Evolutionary conservation across 2,113 vertebrate genomes (phyloP), one percentile per base, ranked within the genome.

Genomic region (western clawed frog (Xenopus tropicalis)): DNA sequence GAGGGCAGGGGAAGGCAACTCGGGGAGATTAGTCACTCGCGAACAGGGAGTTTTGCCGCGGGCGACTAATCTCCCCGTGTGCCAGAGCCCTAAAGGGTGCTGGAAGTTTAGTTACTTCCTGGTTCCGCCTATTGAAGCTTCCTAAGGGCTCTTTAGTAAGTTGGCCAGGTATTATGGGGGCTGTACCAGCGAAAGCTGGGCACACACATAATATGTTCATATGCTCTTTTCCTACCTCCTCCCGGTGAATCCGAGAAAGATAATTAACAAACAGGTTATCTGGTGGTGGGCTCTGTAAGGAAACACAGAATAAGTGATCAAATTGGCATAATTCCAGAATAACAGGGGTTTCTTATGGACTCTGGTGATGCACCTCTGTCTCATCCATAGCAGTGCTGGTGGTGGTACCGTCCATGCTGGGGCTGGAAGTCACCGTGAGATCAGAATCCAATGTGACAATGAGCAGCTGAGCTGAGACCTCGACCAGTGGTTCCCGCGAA

Each of bases 231-330:
- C 84, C 87, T 84, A 98, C 97, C 94, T 99, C 97, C 78, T 99
- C 97, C 46, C 97, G 89, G 77, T 99, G 97, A 85, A 99, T 98
- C 79, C 97, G 92, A 42, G 97, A 99, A 83, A 99, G 85, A 82
- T 99, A 99, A 86, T 99, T 99, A 82, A 98, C 96, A 86, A 99
- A 99, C 44, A 99, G 90, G 82, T 99, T 99, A 80, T 98, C 95
- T 0, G 96, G 97, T 51, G 95, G 94, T 1, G 90, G 84, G 79
- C 91, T 91, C 97, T 99, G 84, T 1, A 0, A 72, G 81, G 70
- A 85, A 84, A 75, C 11, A 79, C 29, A 69, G 74, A 75, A 22
- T 5, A 58, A 37, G 14, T 52, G 9, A 20, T 61, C 21, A 42
- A 16, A 14, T n/a, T 11, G 52, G 46, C 66, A 23, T 19, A 29